Base-by-base conservation (phyloP, 2,113 vertebrate species). In the Porphyrio hochstetteri region DNA sequence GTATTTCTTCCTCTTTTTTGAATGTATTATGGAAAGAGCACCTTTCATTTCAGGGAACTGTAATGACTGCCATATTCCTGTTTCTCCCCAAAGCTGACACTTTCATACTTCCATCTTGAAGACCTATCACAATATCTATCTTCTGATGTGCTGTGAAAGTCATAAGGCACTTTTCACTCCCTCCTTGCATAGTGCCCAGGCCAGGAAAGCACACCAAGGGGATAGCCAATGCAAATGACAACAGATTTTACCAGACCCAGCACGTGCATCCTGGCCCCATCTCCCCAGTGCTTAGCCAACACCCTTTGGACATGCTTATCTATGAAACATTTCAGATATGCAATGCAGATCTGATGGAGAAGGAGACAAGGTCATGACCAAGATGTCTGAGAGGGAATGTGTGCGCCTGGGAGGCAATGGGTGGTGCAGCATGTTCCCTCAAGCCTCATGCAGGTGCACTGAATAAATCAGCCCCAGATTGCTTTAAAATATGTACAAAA, bases 381-480 rank as follows among this genome's bases (percentile, higher is more conserved):
- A 70, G 79, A 36, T 75, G 86, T 17, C 84, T 86, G 88, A 19
- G 90, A 87, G 88, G 90, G 90, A 93, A 94, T 78, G 88, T 1
- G 1, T 6, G 76, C 0, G 60, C 82, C 93, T 83, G 65, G 79
- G 65, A 94, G 90, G 95, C 24, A 5, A n/a, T 23, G 76, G 82
- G 90, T 0, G 33, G 48, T 81, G 80, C 42, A 75, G 72, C 36
- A 6, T 78, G 69, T 94, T 96, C 88, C 93, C 90, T 94, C 93
- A 65, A 92, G 94, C 46, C 88, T 59, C 33, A 0, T 46, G 88
- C 93, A 96, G 92, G 93, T 96, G 95, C 88, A 93, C 93, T 27
- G 88, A 95, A 88, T 95, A 95, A 96, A 96, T 96, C 94, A 96
- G 79, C 64, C 76, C 27, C 46, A 33, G 93, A 90, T 86, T 92